phyloP scores from a whole-genome alignment of 2,888 invertebrate genomes.

The Lasioglossum lativentre region DNA sequence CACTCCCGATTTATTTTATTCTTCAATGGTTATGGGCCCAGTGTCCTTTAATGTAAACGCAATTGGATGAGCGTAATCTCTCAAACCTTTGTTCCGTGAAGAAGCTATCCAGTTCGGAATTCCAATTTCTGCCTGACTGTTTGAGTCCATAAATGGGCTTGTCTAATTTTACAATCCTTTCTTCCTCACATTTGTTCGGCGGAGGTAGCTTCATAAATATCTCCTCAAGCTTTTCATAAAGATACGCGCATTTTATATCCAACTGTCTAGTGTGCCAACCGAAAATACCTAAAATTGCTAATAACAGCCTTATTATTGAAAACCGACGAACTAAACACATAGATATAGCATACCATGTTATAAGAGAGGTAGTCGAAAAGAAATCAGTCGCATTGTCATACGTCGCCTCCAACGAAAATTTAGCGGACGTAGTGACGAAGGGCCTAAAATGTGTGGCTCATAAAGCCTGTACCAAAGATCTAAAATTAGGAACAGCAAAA shows the following conservation, averaged over 20 bases:
- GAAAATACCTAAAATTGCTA: background rate
- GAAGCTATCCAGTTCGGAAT: constrained; percentile 1
- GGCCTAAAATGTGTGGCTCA: too few species aligned
- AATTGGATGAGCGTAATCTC: constrained; percentile 23
- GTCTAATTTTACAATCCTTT: background rate
- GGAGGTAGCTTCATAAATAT: background rate
- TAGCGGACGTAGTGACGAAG: too few species aligned
- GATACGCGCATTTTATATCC: background rate
- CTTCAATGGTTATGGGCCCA: too few species aligned
- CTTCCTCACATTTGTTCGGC: background rate
- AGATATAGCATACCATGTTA: too few species aligned
- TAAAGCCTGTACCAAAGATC: too few species aligned
- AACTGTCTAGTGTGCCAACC: background rate
- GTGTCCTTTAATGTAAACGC: constrained; percentile 13
- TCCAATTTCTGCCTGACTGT: constrained; percentile 34
- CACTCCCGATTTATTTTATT: too few species aligned
- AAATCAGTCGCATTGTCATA: too few species aligned
- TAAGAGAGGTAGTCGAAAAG: too few species aligned
- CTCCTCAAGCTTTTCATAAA: background rate
- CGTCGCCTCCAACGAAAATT: too few species aligned
- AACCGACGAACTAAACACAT: too few species aligned
- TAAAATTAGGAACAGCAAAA: too few species aligned
- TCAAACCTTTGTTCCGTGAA: background rate
- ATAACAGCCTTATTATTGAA: background rate
- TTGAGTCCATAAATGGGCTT: constrained; percentile 31